Conservation (phyloP, 2,797 vertebrate genomes). For the Gymnothorax javanicus region DNA sequence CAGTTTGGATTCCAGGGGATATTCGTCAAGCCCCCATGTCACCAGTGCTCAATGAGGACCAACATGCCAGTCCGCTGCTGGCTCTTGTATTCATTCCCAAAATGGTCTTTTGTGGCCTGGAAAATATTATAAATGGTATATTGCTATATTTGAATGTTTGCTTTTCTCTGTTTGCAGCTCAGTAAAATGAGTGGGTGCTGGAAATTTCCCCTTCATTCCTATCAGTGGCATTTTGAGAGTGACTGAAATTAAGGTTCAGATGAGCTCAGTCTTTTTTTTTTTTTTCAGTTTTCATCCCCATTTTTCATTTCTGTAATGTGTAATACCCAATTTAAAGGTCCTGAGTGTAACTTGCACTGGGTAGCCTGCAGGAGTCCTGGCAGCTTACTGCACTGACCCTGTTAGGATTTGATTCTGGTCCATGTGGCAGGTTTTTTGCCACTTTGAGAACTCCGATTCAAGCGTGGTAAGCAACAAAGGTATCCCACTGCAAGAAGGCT, state of each 20-base stretch:
- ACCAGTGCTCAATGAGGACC: not conserved
- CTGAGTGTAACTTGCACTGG: not conserved
- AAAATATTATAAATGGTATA: slow-evolving; percentile 18
- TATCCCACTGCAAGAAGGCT: not conserved
- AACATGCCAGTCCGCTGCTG: not conserved
- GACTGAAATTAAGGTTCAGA: not conserved
- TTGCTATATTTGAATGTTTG: not conserved
- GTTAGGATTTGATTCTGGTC: not conserved
- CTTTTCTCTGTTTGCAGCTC: not conserved
- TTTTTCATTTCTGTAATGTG: not conserved
- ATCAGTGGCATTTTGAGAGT: not conserved
- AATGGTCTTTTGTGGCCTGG: slow-evolving; percentile 3
- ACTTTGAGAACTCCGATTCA: not conserved
- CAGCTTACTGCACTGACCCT: not conserved
- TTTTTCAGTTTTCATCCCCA: not conserved
- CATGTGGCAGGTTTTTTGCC: not conserved
- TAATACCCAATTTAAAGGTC: not conserved
- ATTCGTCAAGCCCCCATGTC: slow-evolving; percentile 17
- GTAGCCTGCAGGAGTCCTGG: not conserved
- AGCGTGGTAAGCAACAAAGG: not conserved
- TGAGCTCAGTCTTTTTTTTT: not conserved
- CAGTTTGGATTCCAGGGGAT: not conserved
- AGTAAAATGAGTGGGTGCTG: not conserved
- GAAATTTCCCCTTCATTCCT: not conserved
- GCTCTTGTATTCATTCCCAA: not conserved